Evolutionary conservation across 2,888 invertebrate species (phyloP).

Genomic region (Laspeyria flexula): DNA sequence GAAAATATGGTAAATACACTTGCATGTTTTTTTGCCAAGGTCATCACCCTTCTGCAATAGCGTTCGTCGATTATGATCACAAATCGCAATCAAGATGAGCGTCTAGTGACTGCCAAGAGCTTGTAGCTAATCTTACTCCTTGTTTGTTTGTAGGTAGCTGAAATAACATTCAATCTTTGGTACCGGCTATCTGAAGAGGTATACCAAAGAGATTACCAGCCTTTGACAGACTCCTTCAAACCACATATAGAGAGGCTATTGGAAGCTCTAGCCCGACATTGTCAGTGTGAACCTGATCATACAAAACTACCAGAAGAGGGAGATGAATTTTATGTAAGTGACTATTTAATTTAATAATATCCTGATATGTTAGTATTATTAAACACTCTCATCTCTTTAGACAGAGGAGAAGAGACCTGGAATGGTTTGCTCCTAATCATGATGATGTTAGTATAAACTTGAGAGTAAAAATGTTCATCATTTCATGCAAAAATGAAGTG

Average conservation of each 20-base stretch:
- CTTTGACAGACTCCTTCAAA: constrained; percentile 92
- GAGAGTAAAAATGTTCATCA: no score
- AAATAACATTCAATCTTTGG: constrained; percentile 98
- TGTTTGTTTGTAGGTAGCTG: constrained; percentile 83
- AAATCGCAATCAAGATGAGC: constrained; percentile 6
- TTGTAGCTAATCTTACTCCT: neutral
- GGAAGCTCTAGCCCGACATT: constrained; percentile 95
- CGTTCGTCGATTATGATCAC: constrained; percentile 5
- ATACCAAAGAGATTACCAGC: constrained; percentile 94
- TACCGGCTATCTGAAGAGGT: constrained; percentile 97
- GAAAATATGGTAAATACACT: no score
- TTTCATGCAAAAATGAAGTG: no score
- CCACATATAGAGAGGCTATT: constrained; percentile 97
- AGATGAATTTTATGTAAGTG: constrained; percentile 90
- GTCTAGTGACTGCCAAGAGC: neutral
- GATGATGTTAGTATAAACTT: no score
- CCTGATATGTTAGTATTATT: no score
- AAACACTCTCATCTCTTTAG: no score
- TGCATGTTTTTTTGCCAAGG: no score
- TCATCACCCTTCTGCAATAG: neutral
- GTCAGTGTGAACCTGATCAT: constrained; percentile 98
- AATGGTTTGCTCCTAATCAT: no score
- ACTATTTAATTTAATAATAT: neutral
- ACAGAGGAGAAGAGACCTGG: no score
- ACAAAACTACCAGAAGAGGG: constrained; percentile 94